Evolutionary conservation across 2,888 invertebrate genomes (phyloP), one percentile per base, ranked within the genome.

Genomic region (Galerucella pusilla): DNA sequence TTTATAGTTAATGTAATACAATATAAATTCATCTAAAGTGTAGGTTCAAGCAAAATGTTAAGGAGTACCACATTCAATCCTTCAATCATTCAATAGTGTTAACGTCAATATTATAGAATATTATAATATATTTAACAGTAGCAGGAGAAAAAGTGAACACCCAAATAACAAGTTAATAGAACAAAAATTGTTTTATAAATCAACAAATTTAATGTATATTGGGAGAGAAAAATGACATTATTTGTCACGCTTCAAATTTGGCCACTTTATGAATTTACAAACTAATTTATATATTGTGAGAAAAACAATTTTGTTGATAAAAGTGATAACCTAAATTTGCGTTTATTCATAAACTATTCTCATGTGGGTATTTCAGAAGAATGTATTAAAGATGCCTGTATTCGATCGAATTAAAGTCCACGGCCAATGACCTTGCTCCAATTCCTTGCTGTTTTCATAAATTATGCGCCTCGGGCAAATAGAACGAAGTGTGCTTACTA

Each of bases 401-500:
- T 65, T 46, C 3, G 65, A 71, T 71, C 54, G 65, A 75, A 71
- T 77, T 78, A 71, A 77, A 76, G 78, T 76, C 74, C 80, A 81
- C 83, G 85, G 85, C 79, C 85, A 85, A 84, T 84, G 84, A 85
- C 85, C 85, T 85, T 85, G 85, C 84, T 85, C 85, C 82, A 85
- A 84, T 85, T 85, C 82, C 78, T 75, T 75, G 75, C 73, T 75
- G 79, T 81, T 82, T 83, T 83, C 81, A 82, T 82, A 82, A 83
- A 82, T 80, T 80, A 80, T 81, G 76, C 77, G 82, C 83, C 81
- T 70, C 69, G 49, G 75, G 75, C 75, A 52, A 61, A 68, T 74
- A 77, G 79, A 80, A 82, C 83, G 83, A 83, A 83, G 84, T 84
- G 82, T 80, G 81, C 82, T 81, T 79, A 74, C 70, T 75, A 71